Evolutionary conservation across 2,888 invertebrate species (phyloP).

Genomic region (Sinodicranocentrus sp.): DNA sequence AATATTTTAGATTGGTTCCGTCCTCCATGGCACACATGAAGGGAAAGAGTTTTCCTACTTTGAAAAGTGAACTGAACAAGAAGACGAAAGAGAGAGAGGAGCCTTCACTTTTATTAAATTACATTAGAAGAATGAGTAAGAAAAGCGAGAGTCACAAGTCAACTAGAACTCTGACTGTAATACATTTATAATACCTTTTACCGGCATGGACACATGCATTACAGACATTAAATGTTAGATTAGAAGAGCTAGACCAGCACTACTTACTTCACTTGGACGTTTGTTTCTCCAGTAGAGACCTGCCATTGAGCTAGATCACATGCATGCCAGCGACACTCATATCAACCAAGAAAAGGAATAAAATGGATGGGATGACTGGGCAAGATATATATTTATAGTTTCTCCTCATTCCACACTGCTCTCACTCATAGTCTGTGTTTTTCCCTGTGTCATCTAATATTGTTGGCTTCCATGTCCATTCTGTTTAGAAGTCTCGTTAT

Average conservation of each 20-base stretch:
- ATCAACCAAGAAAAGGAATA: too few relatives aligned
- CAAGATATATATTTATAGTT: too few relatives aligned
- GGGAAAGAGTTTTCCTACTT: constrained; percentile 15
- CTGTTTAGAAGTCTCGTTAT: too few relatives aligned
- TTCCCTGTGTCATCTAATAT: too few relatives aligned
- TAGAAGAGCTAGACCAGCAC: too few relatives aligned
- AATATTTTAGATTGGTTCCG: constrained; percentile 62
- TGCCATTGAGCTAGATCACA: too few relatives aligned
- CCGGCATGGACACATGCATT: constrained; percentile 64
- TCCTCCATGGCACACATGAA: constrained; percentile 6
- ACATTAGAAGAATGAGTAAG: constrained; percentile 65
- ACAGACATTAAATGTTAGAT: constrained; percentile 67
- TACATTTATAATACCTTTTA: constrained; percentile 66
- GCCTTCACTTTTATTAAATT: constrained; percentile 66
- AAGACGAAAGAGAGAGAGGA: constrained; percentile 23
- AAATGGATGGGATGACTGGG: too few relatives aligned
- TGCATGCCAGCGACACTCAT: too few relatives aligned
- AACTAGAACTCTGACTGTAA: constrained; percentile 54
- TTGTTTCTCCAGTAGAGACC: constrained; percentile 1
- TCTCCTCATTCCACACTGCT: too few relatives aligned
- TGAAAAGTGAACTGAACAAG: not conserved
- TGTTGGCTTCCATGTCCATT: too few relatives aligned
- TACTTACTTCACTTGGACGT: constrained; percentile 42
- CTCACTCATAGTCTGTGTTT: too few relatives aligned
- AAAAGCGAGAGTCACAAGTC: constrained; percentile 59